A percentile compares a stretch with the other conserved stretches of the same genome.
phyloP scores from a whole-genome alignment of 2,888 invertebrate genomes.

The Aricia artaxerxes region DNA sequence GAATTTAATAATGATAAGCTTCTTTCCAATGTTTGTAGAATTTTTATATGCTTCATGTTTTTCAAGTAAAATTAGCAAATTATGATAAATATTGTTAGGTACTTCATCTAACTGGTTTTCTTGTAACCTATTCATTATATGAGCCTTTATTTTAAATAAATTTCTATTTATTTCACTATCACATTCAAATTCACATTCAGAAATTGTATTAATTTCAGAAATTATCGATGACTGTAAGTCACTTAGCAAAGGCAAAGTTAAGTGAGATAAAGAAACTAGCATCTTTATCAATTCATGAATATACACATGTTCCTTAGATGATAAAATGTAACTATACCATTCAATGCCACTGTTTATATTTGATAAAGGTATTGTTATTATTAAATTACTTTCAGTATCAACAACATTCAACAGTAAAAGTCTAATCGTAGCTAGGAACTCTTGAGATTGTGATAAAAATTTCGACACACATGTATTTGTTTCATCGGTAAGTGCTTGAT shows the following conservation, averaged over 20 bases:
- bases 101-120: background rate
- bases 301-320: constrained; percentile 36
- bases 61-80: constrained; percentile 51
- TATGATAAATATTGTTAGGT: constrained; percentile 36
- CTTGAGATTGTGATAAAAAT: constrained; percentile 55
- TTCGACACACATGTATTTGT: constrained; percentile 49
- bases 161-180: constrained; percentile 1
- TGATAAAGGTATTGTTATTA: constrained; percentile 52
- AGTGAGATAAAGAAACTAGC: constrained; percentile 29
- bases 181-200: background rate
- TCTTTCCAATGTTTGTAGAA: constrained; percentile 56
- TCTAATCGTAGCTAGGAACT: constrained; percentile 54
- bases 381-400: constrained; percentile 53
- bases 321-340: constrained; percentile 31
- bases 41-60: constrained; percentile 60
- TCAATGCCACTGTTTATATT: constrained; percentile 32
- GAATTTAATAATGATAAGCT: constrained; percentile 62
- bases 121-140: background rate
- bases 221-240: background rate
- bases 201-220: constrained; percentile 10
- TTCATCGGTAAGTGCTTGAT: constrained; percentile 52
- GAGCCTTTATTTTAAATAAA: background rate
- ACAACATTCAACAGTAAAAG: constrained; percentile 54
- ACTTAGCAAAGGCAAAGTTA: background rate
- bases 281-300: constrained; percentile 45